Evolutionary conservation across 1,140 invertebrate species (phyloP), one percentile per base, ranked within the genome.

Genomic region (Aphaenogaster floridana): DNA sequence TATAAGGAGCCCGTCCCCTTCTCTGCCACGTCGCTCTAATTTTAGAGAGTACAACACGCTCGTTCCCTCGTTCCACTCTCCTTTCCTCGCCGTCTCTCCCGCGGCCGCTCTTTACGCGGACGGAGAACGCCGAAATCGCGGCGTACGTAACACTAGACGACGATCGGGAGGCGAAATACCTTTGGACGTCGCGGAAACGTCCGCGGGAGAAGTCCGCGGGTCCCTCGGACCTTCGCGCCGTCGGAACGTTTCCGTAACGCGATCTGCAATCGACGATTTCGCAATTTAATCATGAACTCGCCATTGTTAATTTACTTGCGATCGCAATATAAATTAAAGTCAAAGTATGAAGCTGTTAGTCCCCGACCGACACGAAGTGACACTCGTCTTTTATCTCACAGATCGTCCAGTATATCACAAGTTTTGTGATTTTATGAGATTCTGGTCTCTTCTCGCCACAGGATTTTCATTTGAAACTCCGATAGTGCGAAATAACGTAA

Each of bases 1-100:
- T 95, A 95, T 95, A 95, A 95, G 95, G 95, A 94, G 94, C 92
- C 94, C 91, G 92, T 54, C 93, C 94, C 94, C 93, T 93, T 93
- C 93, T 93, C 93, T 91, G 92, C 92, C 81, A 87, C 86, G 86
- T 71, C 89, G 89, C 88, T 90, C 94, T 95, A 95, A 95, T 95
- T 95, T 94, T 95, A 95, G 94, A 92, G 83, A 28, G 74, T 86
- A 66, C 85, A 69, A 72, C 86, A 72, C 42, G 86, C 79, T 86
- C 52, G 66, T 84, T 83, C 77, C 15, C 63, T 84, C 89, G 84
- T 63, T 86, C 69, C 71, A 52, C 50, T 79, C 86, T 59, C 50
- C 34, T 81, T 50, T 69, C 68, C 69, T 48, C n/a, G 48, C 57
- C 57, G 74, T 48, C 15, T 76, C n/a, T 34, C 1, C 3, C 9